phyloP scores from a whole-genome alignment of 2,113 vertebrate genomes.

The Speoplatyrhinus poulsoni region DNA sequence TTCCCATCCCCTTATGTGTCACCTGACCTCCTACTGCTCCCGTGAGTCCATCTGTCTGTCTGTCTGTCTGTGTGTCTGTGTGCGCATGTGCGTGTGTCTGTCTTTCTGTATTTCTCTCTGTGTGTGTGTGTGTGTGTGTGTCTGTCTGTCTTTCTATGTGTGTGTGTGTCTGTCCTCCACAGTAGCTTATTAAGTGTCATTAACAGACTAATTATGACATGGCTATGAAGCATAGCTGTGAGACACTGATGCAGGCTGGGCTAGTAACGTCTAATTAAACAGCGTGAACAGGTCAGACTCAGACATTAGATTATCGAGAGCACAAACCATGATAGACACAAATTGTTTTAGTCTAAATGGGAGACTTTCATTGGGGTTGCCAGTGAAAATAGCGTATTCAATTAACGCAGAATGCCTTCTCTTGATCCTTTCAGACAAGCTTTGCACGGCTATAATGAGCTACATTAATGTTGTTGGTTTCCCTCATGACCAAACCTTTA shows the following conservation, averaged over 20 bases:
- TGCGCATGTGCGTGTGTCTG: too few species aligned
- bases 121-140: too few species aligned
- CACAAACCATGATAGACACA: conserved; percentile 42
- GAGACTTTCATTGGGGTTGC: conserved; percentile 5
- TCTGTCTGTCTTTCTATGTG: too few species aligned
- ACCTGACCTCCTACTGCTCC: not conserved
- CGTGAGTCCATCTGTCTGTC: not conserved
- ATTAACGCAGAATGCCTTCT: not conserved
- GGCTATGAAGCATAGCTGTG: conserved; percentile 56
- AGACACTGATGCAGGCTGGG: conserved; percentile 52
- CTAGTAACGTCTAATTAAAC: conserved; percentile 65
- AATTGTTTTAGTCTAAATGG: conserved; percentile 45
- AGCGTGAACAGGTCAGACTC: conserved; percentile 73
- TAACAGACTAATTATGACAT: conserved; percentile 62
- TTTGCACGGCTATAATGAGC: not conserved
- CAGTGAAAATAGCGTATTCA: not conserved
- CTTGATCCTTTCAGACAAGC: not conserved
- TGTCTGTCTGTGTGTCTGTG: too few species aligned
- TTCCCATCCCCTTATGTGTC: not conserved
- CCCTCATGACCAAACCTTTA: conserved; percentile 7
- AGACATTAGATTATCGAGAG: conserved; percentile 73
- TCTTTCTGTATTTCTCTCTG: too few species aligned
- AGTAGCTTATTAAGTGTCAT: conserved; percentile 36
- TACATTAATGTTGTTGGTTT: not conserved
- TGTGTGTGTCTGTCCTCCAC: not conserved